Conservation (phyloP, 2,888 invertebrate genomes). For the Andricus quercusramuli region DNA sequence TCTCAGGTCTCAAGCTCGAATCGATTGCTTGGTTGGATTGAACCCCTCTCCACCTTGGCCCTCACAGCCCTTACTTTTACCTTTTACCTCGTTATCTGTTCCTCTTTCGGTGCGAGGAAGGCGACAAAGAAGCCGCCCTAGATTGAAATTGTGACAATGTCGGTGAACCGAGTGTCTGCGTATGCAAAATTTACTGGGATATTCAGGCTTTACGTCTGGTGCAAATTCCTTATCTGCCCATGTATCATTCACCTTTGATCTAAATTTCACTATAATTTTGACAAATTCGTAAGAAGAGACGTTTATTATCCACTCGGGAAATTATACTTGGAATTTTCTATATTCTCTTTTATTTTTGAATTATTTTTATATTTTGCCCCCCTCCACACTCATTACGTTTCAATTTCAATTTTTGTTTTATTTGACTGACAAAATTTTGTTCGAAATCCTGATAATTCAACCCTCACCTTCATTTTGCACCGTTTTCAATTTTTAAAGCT, state of each 20-base stretch:
- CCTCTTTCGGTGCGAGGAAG: slow-evolving; percentile 28
- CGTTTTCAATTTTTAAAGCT: no score
- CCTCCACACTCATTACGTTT: no score
- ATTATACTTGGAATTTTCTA: no score
- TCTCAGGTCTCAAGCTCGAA: background rate
- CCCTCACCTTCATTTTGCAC: no score
- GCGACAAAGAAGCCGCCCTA: slow-evolving; percentile 40
- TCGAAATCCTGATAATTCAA: no score
- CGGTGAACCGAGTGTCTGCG: slow-evolving; percentile 27
- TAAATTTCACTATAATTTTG: slow-evolving; percentile 16
- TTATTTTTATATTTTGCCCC: no score
- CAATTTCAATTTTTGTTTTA: no score
- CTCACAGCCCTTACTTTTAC: slow-evolving; percentile 27
- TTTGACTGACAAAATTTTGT: no score
- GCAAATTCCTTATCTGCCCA: background rate
- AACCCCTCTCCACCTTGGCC: background rate
- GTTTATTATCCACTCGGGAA: no score
- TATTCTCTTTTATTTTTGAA: no score
- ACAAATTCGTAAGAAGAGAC: background rate
- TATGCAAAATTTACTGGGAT: slow-evolving; percentile 8
- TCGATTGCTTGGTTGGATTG: slow-evolving; percentile 21
- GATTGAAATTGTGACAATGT: slow-evolving; percentile 42
- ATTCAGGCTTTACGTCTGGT: background rate
- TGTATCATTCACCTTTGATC: slow-evolving; percentile 2
- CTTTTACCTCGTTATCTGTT: slow-evolving; percentile 38